These are phyloP conservation scores for Spea bombifrons DNA, from an alignment of 2,113 vertebrate genomes.

Conservation along the genomic window DNA sequence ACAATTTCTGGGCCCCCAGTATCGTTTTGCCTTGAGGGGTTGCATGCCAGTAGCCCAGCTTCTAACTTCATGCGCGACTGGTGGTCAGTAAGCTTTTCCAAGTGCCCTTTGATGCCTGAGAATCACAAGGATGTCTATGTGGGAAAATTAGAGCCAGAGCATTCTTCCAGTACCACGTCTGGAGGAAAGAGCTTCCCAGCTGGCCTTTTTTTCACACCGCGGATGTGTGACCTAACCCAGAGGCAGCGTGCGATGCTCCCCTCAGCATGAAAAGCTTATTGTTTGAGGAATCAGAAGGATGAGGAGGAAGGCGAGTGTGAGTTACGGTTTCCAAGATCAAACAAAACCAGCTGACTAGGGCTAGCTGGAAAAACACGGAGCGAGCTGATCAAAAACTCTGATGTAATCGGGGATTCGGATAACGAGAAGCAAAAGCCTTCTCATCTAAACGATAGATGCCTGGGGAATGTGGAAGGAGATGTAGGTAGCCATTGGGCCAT, in stretches of 20 bases:
- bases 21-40: not conserved
- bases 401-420: too few species aligned
- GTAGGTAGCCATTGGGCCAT: too few species aligned
- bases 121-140: not conserved
- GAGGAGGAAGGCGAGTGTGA: not conserved
- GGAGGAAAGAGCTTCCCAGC: slow-evolving; percentile 13
- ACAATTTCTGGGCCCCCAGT: too few species aligned
- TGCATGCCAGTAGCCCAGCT: not conserved
- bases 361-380: too few species aligned
- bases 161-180: slow-evolving; percentile 16
- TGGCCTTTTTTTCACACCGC: not conserved
- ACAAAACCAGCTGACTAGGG: too few species aligned
- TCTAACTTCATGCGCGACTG: not conserved
- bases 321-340: too few species aligned
- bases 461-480: too few species aligned
- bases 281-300: slow-evolving; percentile 1
- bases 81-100: not conserved
- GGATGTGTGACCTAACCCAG: not conserved
- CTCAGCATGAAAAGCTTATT: not conserved
- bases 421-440: too few species aligned
- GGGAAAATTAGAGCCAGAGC: not conserved
- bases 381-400: too few species aligned
- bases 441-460: too few species aligned
- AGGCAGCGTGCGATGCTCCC: slow-evolving; percentile 5
- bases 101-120: not conserved